A percentile compares a stretch with the other conserved stretches of the same genome.
phyloP scores from a whole-genome alignment of 1,140 invertebrate species.

The Platyscapa corneri region DNA sequence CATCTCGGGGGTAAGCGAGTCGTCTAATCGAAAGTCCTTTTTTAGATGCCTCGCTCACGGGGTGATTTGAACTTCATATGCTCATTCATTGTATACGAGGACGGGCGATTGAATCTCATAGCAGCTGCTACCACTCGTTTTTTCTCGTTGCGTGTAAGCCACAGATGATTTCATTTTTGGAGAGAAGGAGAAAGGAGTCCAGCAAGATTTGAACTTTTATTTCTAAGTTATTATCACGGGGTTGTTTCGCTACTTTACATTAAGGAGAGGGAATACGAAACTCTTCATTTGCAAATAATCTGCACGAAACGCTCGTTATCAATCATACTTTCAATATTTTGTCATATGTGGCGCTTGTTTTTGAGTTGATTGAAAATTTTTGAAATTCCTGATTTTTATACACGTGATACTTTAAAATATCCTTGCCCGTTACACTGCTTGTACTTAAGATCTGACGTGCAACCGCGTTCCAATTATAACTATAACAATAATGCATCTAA shows the following conservation, averaged over 20 bases:
- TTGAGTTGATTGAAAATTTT: neutral
- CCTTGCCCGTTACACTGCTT: neutral
- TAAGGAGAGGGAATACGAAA: neutral
- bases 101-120: constrained; percentile 17
- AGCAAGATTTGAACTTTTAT: constrained; percentile 35
- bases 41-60: neutral
- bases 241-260: constrained; percentile 12
- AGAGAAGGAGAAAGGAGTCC: neutral
- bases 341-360: neutral
- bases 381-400: neutral
- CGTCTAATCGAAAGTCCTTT: constrained; percentile 32
- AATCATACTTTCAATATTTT: neutral
- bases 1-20: neutral
- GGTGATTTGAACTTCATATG: neutral
- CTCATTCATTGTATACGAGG: constrained; percentile 7
- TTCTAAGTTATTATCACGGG: constrained; percentile 26
- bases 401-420: neutral
- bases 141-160: neutral
- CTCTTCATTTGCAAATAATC: neutral
- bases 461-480: too few relatives aligned
- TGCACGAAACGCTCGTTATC: neutral
- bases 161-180: constrained; percentile 24
- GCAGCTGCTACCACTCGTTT: constrained; percentile 25
- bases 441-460: too few relatives aligned
- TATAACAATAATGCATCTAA: too few relatives aligned